Evolutionary conservation across 2,797 vertebrate genomes (phyloP).

Genomic region (Coracias cyanogaster): DNA sequence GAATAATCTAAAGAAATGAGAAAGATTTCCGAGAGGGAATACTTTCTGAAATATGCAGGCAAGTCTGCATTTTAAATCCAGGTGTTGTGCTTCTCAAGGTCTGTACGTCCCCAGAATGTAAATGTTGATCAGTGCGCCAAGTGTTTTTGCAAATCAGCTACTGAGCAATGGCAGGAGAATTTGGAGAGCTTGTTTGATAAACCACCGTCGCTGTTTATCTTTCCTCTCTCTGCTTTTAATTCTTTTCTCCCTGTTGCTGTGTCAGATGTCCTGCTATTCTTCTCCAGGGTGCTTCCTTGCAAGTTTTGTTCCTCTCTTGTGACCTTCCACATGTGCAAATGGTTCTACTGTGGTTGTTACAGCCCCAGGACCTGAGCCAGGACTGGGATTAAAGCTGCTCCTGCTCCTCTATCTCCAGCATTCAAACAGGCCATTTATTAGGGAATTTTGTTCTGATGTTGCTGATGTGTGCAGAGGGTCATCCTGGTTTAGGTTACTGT

Average conservation of each 20-base stretch:
- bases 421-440: background rate
- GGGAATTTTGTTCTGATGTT: background rate
- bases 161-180: background rate
- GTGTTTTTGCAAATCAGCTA: background rate
- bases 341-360: background rate
- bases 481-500: background rate
- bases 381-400: background rate
- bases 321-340: rapidly evolving
- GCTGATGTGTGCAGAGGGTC: rapidly evolving
- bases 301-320: rapidly evolving
- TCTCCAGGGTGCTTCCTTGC: background rate
- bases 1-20: background rate
- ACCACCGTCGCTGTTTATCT: background rate
- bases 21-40: background rate
- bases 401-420: background rate
- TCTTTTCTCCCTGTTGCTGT: background rate
- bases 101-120: background rate
- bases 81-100: background rate
- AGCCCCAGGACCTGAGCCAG: background rate
- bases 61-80: constrained; percentile 6
- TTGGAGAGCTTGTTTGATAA: background rate
- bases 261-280: background rate
- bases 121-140: background rate
- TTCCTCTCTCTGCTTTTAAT: background rate
- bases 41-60: background rate